Conservation (phyloP, 1,140 invertebrate genomes). For the Chionoecetes opilio region DNA sequence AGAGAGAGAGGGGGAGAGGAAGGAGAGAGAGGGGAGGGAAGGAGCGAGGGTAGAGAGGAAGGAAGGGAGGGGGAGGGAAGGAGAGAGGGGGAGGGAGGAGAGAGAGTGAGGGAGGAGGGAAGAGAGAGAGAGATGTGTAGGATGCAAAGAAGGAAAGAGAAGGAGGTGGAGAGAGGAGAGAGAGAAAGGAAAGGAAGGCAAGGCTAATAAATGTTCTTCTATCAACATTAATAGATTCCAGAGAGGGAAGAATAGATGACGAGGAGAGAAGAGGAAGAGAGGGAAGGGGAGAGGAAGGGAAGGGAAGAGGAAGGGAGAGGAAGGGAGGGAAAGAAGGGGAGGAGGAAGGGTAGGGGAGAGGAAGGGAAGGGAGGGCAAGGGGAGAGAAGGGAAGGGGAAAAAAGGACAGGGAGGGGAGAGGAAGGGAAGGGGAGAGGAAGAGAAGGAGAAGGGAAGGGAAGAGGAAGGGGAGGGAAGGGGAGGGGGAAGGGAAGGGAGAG, state of each 20-base stretch:
- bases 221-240: background rate
- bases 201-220: background rate
- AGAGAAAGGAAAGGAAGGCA: background rate
- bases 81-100: background rate
- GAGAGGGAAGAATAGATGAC: background rate
- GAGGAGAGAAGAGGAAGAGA: conserved; percentile 2
- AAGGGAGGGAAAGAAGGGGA: conserved; percentile 4
- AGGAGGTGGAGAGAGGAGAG: background rate
- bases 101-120: background rate
- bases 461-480: background rate
- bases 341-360: too few relatives aligned
- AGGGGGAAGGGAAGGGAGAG: background rate
- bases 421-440: background rate
- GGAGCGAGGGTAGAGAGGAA: background rate
- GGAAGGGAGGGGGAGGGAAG: background rate
- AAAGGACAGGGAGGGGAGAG: background rate
- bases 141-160: background rate
- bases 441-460: background rate
- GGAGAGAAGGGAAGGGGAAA: too few relatives aligned
- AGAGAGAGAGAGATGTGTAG: background rate
- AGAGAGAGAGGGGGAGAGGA: background rate
- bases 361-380: too few relatives aligned
- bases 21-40: background rate
- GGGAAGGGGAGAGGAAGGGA: too few relatives aligned
- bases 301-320: too few relatives aligned